Percentiles rank a stretch among this genome's conserved stretches.
Conservation (phyloP, 1,140 invertebrate genomes). For the Whitmania pigra region DNA sequence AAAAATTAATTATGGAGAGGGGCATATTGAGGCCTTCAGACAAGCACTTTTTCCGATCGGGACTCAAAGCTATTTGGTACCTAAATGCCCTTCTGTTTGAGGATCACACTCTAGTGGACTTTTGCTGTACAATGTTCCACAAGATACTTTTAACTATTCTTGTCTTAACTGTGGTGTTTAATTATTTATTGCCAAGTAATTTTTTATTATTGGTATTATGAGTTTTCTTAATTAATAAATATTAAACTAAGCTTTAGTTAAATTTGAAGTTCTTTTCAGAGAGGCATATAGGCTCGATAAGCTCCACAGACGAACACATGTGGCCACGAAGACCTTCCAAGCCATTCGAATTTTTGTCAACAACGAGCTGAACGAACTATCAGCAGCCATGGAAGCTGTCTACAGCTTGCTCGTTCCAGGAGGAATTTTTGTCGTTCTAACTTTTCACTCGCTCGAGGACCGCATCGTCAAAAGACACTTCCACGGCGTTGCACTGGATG, state of each 20-base stretch:
- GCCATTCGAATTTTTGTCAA: constrained; percentile 90
- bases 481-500: constrained; percentile 13
- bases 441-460: constrained; percentile 88
- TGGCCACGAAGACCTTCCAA: constrained; percentile 83
- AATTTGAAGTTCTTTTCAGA: neutral
- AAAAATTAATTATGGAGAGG: too few relatives aligned
- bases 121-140: too few relatives aligned
- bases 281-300: constrained; percentile 48
- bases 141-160: too few relatives aligned
- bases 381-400: constrained; percentile 70
- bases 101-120: too few relatives aligned
- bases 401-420: constrained; percentile 60
- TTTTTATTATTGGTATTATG: neutral
- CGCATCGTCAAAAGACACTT: constrained; percentile 85
- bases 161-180: too few relatives aligned
- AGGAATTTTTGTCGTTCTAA: constrained; percentile 65
- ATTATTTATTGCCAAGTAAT: constrained; percentile 3
- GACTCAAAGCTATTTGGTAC: too few relatives aligned
- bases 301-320: constrained; percentile 59
- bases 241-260: neutral
- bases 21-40: too few relatives aligned
- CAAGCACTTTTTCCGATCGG: too few relatives aligned
- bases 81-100: too few relatives aligned
- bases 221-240: neutral
- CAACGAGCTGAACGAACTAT: constrained; percentile 89